Conservation (phyloP, 2,888 invertebrate species). For the Dascillus cervinus region DNA sequence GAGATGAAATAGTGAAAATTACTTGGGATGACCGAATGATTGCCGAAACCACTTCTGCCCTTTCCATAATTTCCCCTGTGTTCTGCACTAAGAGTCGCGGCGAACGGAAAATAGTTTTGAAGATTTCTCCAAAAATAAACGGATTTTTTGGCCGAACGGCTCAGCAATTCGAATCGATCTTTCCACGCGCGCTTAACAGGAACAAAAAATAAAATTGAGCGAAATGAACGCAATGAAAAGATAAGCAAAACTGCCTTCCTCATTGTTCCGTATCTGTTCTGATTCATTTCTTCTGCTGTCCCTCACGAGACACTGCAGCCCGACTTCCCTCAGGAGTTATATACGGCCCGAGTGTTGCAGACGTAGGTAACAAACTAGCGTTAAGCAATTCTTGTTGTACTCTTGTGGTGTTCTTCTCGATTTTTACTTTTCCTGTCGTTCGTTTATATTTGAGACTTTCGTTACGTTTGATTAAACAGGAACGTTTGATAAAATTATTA, state of each 20-base stretch:
- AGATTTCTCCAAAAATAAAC: no score
- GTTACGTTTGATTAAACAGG: no score
- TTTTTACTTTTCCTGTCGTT: not conserved
- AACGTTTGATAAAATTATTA: no score
- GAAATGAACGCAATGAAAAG: no score
- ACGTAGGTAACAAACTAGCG: constrained; percentile 25
- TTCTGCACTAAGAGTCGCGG: constrained; percentile 4
- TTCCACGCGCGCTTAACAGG: not conserved
- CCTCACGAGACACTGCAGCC: constrained; percentile 19
- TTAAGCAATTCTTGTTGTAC: constrained; percentile 28
- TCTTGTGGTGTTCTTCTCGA: constrained; percentile 17
- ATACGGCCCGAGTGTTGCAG: constrained; percentile 19
- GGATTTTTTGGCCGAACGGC: no score
- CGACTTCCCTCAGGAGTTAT: constrained; percentile 25
- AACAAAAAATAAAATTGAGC: not conserved
- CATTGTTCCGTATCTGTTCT: constrained; percentile 14
- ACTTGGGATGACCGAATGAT: constrained; percentile 18
- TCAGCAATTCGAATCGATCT: not conserved
- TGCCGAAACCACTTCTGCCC: constrained; percentile 16
- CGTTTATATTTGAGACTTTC: no score
- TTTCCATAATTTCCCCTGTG: constrained; percentile 22
- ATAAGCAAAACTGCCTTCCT: no score
- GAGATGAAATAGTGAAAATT: no score
- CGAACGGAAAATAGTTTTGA: no score
- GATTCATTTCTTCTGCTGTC: constrained; percentile 25